Base-by-base conservation (phyloP, 2,888 invertebrate genomes). In the Disparrhopalites patrizii region DNA sequence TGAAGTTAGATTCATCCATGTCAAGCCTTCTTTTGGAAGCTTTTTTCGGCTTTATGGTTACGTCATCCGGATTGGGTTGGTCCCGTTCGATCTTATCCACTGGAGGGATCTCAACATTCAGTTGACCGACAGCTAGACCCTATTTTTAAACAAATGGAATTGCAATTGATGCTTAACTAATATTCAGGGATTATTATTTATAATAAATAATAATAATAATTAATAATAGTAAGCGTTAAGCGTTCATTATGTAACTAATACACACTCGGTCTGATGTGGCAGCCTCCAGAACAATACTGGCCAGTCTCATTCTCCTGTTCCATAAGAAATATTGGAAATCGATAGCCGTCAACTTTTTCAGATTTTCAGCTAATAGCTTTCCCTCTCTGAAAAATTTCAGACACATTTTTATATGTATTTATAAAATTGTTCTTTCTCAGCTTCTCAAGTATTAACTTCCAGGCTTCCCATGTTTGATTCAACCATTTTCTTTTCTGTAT, bases 251-350 rank as follows among this genome's bases (percentile, higher is more conserved):
- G 13, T n/a, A n/a, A n/a, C n/a, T n/a, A n/a, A n/a, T n/a, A 43
- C 50, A 47, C 67, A 72, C 72, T 57, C 65, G 68, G 1, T 64
- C 54, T n/a, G 60, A 38, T 2, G 68, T 62, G 4, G 67, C 73
- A 23, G 60, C 60, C 30, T 73, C 73, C 54, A 73, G 43, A 7
- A 70, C 62, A 7, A 65, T 63, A 30, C 66, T 65, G 23, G 68
- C 23, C 0, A 72, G 51, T 0, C 65, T 63, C 31, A 63, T 54
- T n/a, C 72, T 66, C 10, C 74, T 51, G 18, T 55, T 68, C 71
- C 69, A 74, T 20, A 72, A 33, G 18, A 71, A 73, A 20, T 69
- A 50, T 36, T 74, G 68, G 58, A 70, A 74, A 33, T 74, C 74
- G 10, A 74, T 28, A 0, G 74, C 67, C 33, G 68, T 55, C 38